Conservation (phyloP, 2,888 invertebrate genomes). For the Bruchidius siliquastri region DNA sequence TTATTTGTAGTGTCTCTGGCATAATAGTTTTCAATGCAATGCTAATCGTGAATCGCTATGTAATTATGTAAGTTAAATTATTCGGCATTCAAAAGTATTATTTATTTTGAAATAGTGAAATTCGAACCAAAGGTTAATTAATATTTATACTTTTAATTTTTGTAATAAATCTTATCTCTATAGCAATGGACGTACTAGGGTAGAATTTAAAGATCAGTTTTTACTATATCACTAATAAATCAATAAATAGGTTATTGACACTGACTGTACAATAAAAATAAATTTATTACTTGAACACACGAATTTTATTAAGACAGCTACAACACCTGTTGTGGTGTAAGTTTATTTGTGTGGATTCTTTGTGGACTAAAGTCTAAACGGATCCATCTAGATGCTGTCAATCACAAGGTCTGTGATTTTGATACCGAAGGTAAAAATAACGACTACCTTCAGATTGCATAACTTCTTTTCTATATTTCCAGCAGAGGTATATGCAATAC, state of each 20-base stretch:
- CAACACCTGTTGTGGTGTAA: too few relatives aligned
- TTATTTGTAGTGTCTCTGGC: too few relatives aligned
- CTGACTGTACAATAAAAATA: conserved; percentile 34
- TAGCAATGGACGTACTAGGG: conserved; percentile 30
- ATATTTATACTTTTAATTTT: conserved; percentile 21
- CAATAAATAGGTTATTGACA: conserved; percentile 27
- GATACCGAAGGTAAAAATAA: too few relatives aligned
- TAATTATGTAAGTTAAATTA: neutral
- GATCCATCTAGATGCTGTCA: too few relatives aligned
- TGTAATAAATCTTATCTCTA: conserved; percentile 22
- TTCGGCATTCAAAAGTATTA: conserved; percentile 8
- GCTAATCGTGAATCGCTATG: neutral
- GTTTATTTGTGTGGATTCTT: too few relatives aligned
- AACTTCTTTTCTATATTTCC: too few relatives aligned
- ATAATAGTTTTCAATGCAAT: too few relatives aligned
- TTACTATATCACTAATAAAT: conserved; percentile 27
- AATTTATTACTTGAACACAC: conserved; percentile 28
- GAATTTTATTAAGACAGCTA: neutral
- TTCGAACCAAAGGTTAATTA: conserved; percentile 31
- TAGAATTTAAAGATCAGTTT: conserved; percentile 30
- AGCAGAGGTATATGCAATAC: too few relatives aligned
- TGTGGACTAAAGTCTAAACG: too few relatives aligned
- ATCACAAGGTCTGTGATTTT: too few relatives aligned
- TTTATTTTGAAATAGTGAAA: conserved; percentile 25
- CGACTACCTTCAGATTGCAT: too few relatives aligned